Evolutionary conservation across 2,797 vertebrate genomes (phyloP), one percentile per base, ranked within the genome.

Genomic region (Petrocephalus schoutedeni): DNA sequence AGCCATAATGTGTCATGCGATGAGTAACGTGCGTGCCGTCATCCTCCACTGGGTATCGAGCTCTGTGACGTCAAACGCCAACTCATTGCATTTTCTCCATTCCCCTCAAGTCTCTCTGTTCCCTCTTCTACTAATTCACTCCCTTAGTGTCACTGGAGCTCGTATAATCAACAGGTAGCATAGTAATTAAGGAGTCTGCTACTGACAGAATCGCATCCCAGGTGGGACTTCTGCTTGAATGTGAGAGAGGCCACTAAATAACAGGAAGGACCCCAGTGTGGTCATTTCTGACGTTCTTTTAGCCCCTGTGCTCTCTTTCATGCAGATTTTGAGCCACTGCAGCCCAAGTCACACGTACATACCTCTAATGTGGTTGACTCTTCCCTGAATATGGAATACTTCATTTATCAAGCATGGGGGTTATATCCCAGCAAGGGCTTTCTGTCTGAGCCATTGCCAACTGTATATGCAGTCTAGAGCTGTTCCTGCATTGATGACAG

Each of bases 321-420:
- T 84, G 80, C 36, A 51, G 19, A 49, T 83, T 80, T 54, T 19
- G 8, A 59, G 90, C 51, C 86, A 84, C 77, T 28, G 16, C 36
- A 45, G 61, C 59, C 56, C 4, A 67, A 89, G 87, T 23, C 54
- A 5, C 49, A 45, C 5, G 14, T 45, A 67, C 82, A n/a, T 88
- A 87, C 59, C 59, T 53, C n/a, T 45, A 89, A 86, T 82, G 84
- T 86, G 86, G 28, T 85, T 85, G 45, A 23, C 36, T 36, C 85
- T 88, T 89, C 87, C 36, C 51, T 86, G 90, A 89, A 90, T 83
- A 49, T 53, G 58, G 36, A 86, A 87, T 19, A 88, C 12, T 89
- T 90, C 67, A 64, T 83, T 87, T 67, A 32, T 88, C 49, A 28
- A 86, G 21, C 80, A 86, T 87, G 41, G 56, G 36, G 57, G 87